Evolutionary conservation across 2,797 vertebrate genomes (phyloP), one percentile per base, ranked within the genome.

Genomic region (Hirundo rustica): DNA sequence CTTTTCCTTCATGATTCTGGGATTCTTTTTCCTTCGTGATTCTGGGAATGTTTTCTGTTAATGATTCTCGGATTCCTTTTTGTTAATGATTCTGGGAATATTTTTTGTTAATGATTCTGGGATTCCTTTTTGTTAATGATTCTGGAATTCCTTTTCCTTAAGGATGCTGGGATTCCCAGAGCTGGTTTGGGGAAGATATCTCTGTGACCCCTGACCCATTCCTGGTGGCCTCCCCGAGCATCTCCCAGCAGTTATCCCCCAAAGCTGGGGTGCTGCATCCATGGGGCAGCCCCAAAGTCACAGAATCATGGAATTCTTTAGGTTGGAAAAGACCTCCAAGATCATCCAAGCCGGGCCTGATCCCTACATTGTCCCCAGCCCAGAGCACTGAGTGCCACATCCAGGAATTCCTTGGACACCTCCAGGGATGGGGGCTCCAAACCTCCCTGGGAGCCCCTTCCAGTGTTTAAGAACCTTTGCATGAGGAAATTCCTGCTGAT

Each of bases 91-190:
- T 34, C 21, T n/a, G 44, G 32, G 16, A 64, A 44, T 15, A 18
- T 2, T 57, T 18, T 21, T 21, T 9, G 3, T 40, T 42, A 7
- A 32, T 64, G 5, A 32, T 64, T 23, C 17, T 44, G 61, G 40
- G 40, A 44, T 44, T 44, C 20, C 4, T 9, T 42, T 32, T 7
- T 7, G 1, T 47, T 13, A 1, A 7, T 16, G 3, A n/a, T n/a
- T 15, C 20, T 51, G 30, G 21, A 45, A 34, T 38, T 42, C 9
- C 1, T 44, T 65, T 44, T 36, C 7, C 5, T 55, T 10, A 4
- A 4, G 32, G 42, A 29, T 57, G 11, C 16, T 48, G 34, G 11
- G 51, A 32, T 36, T 64, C 21, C 0, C 8, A 16, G 25, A 73
- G 10, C 51, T 22, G 21, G 1, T 11, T 42, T 57, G 19, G 42